Evolutionary conservation across 2,113 vertebrate genomes (phyloP).

Genomic region (Ciconia maguari): DNA sequence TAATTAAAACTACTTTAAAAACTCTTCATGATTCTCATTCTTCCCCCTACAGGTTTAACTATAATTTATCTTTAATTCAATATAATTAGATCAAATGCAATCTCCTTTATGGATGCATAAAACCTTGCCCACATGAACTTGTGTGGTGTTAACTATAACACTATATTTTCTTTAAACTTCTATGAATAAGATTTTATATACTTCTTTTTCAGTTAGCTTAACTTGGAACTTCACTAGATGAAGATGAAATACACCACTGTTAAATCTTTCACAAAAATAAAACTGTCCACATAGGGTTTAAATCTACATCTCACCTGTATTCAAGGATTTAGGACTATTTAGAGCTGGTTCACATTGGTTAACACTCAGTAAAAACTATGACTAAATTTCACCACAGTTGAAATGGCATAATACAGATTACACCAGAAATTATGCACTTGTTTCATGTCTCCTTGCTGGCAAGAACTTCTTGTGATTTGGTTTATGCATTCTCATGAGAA

Average conservation of each 20-base stretch:
- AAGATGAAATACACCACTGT: background rate
- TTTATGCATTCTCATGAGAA: background rate
- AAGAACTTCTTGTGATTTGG: background rate
- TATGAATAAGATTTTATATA: background rate
- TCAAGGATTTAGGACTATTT: background rate
- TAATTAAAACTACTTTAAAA: slow-evolving; percentile 57
- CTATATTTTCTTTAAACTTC: background rate
- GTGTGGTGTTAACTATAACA: background rate
- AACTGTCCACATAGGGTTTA: background rate
- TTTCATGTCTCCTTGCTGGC: background rate
- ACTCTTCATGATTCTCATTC: slow-evolving; percentile 18
- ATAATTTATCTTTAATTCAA: slow-evolving; percentile 43
- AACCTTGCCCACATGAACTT: background rate
- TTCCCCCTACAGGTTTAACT: background rate
- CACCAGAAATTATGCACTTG: background rate
- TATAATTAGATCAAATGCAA: slow-evolving; percentile 24
- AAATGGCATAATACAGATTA: background rate
- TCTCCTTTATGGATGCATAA: background rate
- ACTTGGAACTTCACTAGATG: background rate
- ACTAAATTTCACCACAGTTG: background rate
- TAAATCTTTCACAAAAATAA: background rate
- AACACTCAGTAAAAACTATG: background rate
- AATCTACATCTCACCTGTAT: background rate
- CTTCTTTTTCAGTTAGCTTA: background rate
- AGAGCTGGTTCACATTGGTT: background rate